Evolutionary conservation across 2,113 vertebrate genomes (phyloP).

Genomic region (Pseudonaja textilis): DNA sequence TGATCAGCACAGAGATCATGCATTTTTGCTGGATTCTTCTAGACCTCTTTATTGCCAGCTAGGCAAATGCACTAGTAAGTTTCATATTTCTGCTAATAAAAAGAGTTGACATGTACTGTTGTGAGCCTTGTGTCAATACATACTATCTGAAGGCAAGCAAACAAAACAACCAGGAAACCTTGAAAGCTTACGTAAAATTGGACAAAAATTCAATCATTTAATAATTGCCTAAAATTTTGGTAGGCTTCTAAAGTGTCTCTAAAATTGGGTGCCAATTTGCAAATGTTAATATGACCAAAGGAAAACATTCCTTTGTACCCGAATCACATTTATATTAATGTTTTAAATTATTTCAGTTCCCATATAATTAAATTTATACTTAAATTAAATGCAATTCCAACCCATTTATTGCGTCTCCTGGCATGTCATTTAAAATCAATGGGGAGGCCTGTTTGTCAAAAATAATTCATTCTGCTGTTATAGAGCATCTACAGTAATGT

Average conservation of each 20-base stretch:
- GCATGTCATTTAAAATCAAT: not conserved
- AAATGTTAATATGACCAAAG: not conserved
- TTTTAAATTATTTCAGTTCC: not conserved
- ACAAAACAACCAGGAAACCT: not conserved
- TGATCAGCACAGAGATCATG: not conserved
- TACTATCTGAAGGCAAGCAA: not conserved
- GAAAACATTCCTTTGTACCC: not conserved
- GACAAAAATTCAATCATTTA: not conserved
- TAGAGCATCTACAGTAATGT: not conserved
- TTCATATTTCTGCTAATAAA: not conserved
- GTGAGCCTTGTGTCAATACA: not conserved
- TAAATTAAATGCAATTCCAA: not conserved
- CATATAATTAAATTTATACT: not conserved
- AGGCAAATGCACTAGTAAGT: not conserved
- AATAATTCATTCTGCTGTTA: not conserved
- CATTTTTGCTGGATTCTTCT: not conserved
- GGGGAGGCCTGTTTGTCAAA: not conserved
- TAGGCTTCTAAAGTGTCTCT: not conserved
- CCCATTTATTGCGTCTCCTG: not conserved
- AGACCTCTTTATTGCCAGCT: not conserved
- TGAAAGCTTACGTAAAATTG: not conserved
- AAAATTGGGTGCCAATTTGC: not conserved
- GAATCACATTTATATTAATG: not conserved
- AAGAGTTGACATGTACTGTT: not conserved
- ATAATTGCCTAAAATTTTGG: not conserved